Base-by-base conservation (phyloP, 2,113 vertebrate species). In the Lycaon pictus region DNA sequence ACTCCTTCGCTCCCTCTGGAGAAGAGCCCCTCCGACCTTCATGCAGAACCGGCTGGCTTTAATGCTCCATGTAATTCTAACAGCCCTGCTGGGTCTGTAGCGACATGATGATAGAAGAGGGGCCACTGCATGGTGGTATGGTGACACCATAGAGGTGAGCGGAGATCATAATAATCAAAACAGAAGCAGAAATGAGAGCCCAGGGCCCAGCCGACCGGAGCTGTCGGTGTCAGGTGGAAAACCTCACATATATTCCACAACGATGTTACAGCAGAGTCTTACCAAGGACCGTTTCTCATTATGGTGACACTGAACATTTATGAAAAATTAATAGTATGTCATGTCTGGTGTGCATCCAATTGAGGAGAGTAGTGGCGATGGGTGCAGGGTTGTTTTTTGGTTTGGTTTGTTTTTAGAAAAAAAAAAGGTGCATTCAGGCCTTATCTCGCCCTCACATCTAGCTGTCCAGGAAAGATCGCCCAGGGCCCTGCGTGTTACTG, bases 321-420 rank as follows among this genome's bases (percentile, higher is more conserved):
- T 27, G 32, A 83, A 63, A 83, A 76, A 32, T 35, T 81, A 43
- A 16, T 29, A 35, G n/a, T 51, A 7, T 20, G 27, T 83, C n/a
- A 20, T 13, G 32, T 23, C 72, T 67, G 17, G 11, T 29, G 16
- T 65, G 17, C 90, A 60, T 69, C 65, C 17, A n/a, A 0, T 53
- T 93, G 37, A 87, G 89, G 77, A 95, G 96, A 37, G 23, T 17
- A 83, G 27, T 58, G 43, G 69, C 53, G n/a, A 69, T 32, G 15
- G 25, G 27, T 48, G 32, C 23, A 43, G 62, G 35, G 29, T 90
- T 77, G 55, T 20, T 29, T 84, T 43, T 7, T n/a, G 60, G n/a
- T 29, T 17, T 11, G 25, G n/a, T n/a, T 48, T 32, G 32, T 60
- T 74, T 62, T 79, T 35, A 9, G 16, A 3, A 3, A 3, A 15